Evolutionary conservation across 2,113 vertebrate genomes (phyloP).

Genomic region (Neolamprologus kungweensis): DNA sequence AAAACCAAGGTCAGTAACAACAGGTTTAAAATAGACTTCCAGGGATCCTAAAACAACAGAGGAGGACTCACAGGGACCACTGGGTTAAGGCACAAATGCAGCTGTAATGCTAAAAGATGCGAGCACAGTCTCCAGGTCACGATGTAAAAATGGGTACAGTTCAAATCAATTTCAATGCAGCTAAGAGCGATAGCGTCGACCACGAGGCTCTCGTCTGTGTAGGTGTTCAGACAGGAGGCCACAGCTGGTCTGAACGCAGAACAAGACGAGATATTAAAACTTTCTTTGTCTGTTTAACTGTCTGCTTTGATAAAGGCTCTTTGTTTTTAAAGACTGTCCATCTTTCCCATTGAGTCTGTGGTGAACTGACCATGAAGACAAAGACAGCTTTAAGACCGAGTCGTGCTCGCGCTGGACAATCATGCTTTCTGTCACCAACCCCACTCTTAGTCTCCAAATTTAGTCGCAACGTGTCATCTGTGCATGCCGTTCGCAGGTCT

Average conservation of each 20-base stretch:
- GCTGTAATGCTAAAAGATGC: neutral
- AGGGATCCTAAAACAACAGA: no score
- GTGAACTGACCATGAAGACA: neutral
- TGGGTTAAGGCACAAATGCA: neutral
- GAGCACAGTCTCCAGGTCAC: neutral
- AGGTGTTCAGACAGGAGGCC: neutral
- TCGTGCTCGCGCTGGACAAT: neutral
- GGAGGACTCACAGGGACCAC: no score
- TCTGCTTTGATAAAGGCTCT: neutral
- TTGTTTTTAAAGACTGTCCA: neutral
- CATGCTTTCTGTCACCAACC: neutral
- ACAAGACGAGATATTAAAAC: neutral
- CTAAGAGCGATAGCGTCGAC: neutral
- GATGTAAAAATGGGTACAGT: accelerated
- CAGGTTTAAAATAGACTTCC: no score
- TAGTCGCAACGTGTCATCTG: neutral
- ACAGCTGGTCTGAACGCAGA: neutral
- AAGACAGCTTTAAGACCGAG: neutral
- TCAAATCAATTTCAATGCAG: accelerated
- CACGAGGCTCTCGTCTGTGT: accelerated
- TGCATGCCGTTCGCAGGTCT: neutral
- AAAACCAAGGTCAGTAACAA: no score
- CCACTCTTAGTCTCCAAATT: neutral
- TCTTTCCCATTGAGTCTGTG: neutral
- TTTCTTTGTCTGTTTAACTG: neutral